Evolutionary conservation across 2,113 vertebrate species (phyloP), one percentile per base, ranked within the genome.

Genomic region (Melanocharis versteri): DNA sequence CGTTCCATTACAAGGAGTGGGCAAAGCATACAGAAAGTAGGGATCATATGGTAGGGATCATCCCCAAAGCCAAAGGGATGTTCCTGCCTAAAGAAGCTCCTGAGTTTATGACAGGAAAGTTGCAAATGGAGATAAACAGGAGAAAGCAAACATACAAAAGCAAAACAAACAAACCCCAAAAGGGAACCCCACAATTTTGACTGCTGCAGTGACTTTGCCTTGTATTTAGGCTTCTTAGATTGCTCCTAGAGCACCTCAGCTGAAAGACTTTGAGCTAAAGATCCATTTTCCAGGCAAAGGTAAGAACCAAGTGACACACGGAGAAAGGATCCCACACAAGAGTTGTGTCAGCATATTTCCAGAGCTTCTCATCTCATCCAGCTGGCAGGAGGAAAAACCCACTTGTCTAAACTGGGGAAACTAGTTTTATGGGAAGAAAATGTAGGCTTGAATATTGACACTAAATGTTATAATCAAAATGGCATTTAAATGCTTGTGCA

Each of bases 401-500:
- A 97, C 94, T 97, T 96, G 89, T 93, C 97, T 97, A 90, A 92
- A 90, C 95, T 83, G 57, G 45, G 88, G 77, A 90, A 95, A 92
- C 94, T 37, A 82, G 87, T 92, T 97, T 98, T 97, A 97, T 97
- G 94, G 94, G 95, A 97, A 96, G 70, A 97, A 98, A 97, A 94
- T 56, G 94, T 66, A 98, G 96, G 94, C 88, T 96, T 94, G 96
- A 95, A 97, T 97, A 97, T 95, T 98, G 97, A 97, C 96, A 97
- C 89, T 97, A 90, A 97, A 97, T 93, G 97, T 93, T 97, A 95
- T 97, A 97, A 97, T 97, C 92, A 98, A 98, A 98, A 98, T 95
- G 96, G 97, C 91, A 98, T 98, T 98, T 98, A 96, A 97, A 97
- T 93, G 95, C 94, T 94, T 97, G 96, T 97, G 97, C 97, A 97